phyloP scores from a whole-genome alignment of 2,113 vertebrate genomes.

The Chroicocephalus ridibundus region DNA sequence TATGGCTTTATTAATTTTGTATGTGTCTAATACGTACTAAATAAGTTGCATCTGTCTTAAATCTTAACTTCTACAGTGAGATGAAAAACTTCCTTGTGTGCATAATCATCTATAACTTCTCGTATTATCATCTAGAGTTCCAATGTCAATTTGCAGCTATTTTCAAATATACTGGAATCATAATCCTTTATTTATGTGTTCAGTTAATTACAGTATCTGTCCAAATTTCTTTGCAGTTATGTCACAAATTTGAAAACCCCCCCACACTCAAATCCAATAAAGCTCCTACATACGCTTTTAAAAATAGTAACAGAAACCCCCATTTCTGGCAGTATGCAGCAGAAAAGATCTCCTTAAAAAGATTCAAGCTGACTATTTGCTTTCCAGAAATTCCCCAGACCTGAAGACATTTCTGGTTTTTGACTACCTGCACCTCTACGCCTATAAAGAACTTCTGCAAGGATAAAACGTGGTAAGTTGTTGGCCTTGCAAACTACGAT shows the following conservation, averaged over 20 bases:
- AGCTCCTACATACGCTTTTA: background rate
- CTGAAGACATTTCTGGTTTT: background rate
- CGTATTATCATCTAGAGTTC: background rate
- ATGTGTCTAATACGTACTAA: background rate
- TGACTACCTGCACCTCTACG: background rate
- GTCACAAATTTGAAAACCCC: background rate
- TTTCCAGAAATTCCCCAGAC: background rate
- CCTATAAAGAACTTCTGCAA: background rate
- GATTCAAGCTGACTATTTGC: background rate
- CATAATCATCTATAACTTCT: background rate
- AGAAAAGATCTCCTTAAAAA: background rate
- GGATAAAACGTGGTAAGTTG: background rate
- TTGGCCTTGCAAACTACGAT: background rate
- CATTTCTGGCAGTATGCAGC: background rate
- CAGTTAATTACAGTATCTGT: background rate
- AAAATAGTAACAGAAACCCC: background rate
- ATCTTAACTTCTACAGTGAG: background rate
- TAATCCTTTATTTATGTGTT: background rate
- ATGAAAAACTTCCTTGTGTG: background rate
- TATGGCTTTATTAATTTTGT: background rate
- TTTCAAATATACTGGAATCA: background rate
- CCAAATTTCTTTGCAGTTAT: background rate
- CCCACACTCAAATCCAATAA: background rate
- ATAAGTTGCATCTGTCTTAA: background rate
- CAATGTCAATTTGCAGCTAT: background rate